Percentiles rank a stretch among this genome's conserved stretches.
These are phyloP conservation scores for Acheta domesticus DNA, from an alignment of 2,888 invertebrate species.

Conservation along the genomic window DNA sequence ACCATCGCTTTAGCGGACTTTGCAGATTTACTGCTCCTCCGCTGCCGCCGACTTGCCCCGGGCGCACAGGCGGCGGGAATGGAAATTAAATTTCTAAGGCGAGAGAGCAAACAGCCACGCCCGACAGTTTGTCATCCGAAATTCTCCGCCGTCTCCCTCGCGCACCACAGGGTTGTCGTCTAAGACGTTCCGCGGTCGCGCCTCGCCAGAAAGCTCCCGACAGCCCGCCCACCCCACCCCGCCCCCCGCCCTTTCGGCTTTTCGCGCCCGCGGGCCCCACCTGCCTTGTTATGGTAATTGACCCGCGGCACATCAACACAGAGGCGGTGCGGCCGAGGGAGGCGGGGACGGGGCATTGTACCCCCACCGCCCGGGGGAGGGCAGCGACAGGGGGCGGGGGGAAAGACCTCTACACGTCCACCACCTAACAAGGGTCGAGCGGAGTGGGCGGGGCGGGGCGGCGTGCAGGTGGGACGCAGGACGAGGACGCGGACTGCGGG, in stretches of 20 bases:
- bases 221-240: not conserved
- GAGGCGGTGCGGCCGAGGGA: not conserved
- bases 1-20: too few relatives aligned
- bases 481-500: too few relatives aligned
- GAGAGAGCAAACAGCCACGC: not conserved
- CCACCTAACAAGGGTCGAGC: not conserved
- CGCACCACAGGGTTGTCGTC: not conserved
- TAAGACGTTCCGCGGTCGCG: not conserved
- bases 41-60: too few relatives aligned
- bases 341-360: not conserved
- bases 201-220: not conserved
- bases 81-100: too few relatives aligned
- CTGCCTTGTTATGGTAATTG: slow-evolving; percentile 10
- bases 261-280: not conserved
- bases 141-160: not conserved
- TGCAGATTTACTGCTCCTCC: too few relatives aligned
- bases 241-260: not conserved
- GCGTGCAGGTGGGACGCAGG: not conserved
- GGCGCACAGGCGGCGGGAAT: too few relatives aligned
- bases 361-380: not conserved
- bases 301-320: slow-evolving; percentile 1
- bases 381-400: not conserved
- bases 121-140: not conserved
- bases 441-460: not conserved
- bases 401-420: not conserved